Evolutionary conservation across 30 jellyfish, hydroid and myxozoan species (phyloP), one percentile per base, ranked within the genome.

Genomic region (Phacellophora camtschatica): DNA sequence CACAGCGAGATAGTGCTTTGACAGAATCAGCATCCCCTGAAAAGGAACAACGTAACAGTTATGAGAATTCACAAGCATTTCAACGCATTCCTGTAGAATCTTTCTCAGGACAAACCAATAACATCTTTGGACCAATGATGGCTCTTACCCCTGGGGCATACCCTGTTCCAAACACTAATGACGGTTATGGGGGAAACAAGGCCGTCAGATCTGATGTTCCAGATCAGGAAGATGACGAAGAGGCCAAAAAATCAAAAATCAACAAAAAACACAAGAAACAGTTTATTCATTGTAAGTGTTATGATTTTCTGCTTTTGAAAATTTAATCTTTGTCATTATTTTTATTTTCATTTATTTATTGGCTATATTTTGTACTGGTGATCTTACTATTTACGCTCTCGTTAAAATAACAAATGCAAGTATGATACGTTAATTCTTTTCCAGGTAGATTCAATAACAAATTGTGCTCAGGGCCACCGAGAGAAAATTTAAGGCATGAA

Each of bases 201-300:
- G 92, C 73, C 1, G 92, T 68, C 42, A 83, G 85, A 68, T 83
- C 95, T 9, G 61, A 59, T 22, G 90, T 78, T 22, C 90, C 90
- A 12, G 31, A 54, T 37, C 53, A 33, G 13, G 34, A 76, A 8
- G 81, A 66, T 32, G 81, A 35, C 18, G 65, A 32, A 15, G 63
- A 63, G 3, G 46, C 37, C 57, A 78, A 43, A 34, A 62, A 61
- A 29, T 29, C 78, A 43, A 63, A 39, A 45, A 30, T 48, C 42
- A 78, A 33, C 30, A 55, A 41, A 45, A 78, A 7, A 58, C 27
- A 79, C 15, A 85, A 85, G 85, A 85, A 85, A 31, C 96, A 85
- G 67, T 83, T 65, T 64, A 85, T 85, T 24, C 64, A 83, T 43
- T 50, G 90, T 78, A 62, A 0, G 90, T 29, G 34, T 25, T 32